Conservation (phyloP, 37 sponge, comb jelly and placozoan genomes). For the Agelas oroides region DNA sequence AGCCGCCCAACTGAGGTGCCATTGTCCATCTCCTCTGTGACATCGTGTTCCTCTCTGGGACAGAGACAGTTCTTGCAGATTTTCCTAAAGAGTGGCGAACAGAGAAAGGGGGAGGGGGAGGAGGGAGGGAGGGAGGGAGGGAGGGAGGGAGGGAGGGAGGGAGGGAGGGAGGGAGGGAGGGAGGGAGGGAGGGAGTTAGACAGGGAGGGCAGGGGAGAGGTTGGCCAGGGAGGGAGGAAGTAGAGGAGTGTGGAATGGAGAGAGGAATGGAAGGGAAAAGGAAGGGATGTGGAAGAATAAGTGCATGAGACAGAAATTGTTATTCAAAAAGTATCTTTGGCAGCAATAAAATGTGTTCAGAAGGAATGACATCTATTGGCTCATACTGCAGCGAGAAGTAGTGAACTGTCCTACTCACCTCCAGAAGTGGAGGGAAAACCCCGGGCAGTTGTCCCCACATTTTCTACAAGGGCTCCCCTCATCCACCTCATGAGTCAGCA, state of each 20-base stretch:
- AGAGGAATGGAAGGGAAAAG: neutral
- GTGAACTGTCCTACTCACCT: too few species aligned
- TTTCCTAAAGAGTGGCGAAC: constrained; percentile 54
- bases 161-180: constrained; percentile 25
- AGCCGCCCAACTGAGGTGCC: constrained; percentile 44
- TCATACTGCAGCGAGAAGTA: too few species aligned
- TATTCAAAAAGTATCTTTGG: too few species aligned
- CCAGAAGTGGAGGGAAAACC: constrained; percentile 97
- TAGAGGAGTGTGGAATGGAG: neutral
- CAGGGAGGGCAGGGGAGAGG: neutral
- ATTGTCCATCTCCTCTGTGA: constrained; percentile 38
- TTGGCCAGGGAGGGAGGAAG: neutral
- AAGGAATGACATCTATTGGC: too few species aligned
- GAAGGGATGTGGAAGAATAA: neutral
- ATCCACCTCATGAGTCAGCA: constrained; percentile 94
- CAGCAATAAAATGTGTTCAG: too few species aligned
- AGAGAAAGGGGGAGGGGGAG: neutral
- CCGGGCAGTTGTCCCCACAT: constrained; percentile 88
- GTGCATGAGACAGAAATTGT: too few species aligned
- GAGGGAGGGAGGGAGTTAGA: neutral
- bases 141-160: constrained; percentile 10
- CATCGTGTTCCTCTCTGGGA: constrained; percentile 85
- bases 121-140: neutral
- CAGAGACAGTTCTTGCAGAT: constrained; percentile 86
- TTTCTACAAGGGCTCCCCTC: constrained; percentile 83